Conservation (phyloP, 2,888 invertebrate species). For the Pecten maximus region DNA sequence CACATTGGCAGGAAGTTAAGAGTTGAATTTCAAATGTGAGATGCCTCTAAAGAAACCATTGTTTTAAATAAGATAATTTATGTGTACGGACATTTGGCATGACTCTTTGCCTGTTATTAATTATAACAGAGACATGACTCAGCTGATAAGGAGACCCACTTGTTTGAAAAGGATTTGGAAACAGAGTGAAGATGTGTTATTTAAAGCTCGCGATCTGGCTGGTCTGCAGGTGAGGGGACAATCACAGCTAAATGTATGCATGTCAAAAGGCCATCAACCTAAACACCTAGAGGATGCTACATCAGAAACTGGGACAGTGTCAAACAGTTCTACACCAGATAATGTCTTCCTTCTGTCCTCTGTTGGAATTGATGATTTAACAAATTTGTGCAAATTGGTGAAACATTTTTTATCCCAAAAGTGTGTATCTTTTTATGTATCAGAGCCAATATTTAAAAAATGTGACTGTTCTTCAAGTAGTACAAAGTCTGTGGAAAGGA, state of each 20-base stretch:
- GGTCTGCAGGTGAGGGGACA: background rate
- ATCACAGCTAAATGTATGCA: background rate
- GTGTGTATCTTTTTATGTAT: background rate
- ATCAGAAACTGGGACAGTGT: background rate
- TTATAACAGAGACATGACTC: background rate
- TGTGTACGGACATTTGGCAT: background rate
- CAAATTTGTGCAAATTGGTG: background rate
- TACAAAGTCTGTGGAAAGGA: background rate
- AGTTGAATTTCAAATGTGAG: too few species aligned
- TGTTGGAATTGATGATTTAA: background rate
- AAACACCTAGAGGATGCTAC: background rate
- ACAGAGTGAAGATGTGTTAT: slow-evolving; percentile 9
- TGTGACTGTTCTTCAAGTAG: background rate
- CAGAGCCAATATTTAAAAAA: background rate
- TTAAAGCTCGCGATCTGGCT: background rate
- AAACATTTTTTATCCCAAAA: background rate
- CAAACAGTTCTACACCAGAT: background rate
- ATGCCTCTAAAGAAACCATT: background rate
- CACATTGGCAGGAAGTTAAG: too few species aligned
- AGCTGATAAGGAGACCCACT: background rate
- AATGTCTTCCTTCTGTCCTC: background rate
- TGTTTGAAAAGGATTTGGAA: background rate
- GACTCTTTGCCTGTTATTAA: background rate
- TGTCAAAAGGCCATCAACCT: background rate
- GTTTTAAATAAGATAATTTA: background rate